Evolutionary conservation across 2,888 invertebrate species (phyloP), one percentile per base, ranked within the genome.

Genomic region (Chirona hameri): DNA sequence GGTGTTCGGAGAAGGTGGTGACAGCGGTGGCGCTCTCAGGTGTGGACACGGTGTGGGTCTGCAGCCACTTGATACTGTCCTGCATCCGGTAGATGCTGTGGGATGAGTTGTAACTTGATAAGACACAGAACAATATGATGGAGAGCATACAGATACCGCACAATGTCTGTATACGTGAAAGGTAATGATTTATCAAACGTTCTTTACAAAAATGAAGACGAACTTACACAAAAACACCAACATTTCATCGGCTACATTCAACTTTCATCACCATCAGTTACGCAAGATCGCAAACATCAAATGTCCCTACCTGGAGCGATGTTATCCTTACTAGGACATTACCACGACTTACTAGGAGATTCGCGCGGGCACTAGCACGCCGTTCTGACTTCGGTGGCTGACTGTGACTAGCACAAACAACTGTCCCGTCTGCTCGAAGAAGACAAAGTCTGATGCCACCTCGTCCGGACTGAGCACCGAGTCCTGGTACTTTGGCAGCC

Each of bases 401-500:
- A 76, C 76, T 4, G 76, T 29, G 39, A 76, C 76, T 4, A 76
- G 9, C 76, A 76, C 76, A 10, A 21, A 39, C 39, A 76, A 39
- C 39, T 76, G 18, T 4, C 39, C 39, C 7, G 5, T 39, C 76
- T 76, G 31, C 76, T 76, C 39, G 76, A 76, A 76, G 21, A 76
- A 76, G 21, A 29, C 21, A 15, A 76, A 76, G 76, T 76, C 76
- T 0, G 76, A 76, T 18, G 76, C 76, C 21, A 76, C 31, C 39
- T 76, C 76, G 39, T 76, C 39, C 0, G 29, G 21, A 7, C 39
- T 27, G 21, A 76, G 76, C 76, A 76, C 76, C 9, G 76, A 76
- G 76, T 76, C 76, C 39, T 76, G 76, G 76, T 76, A 76, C 76
- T 76, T 76, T 31, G 76, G 76, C 39, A 29, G 29, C 76, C 76